Evolutionary conservation across 2,888 invertebrate species (phyloP).

Genomic region (Notocelia uddmanniana): DNA sequence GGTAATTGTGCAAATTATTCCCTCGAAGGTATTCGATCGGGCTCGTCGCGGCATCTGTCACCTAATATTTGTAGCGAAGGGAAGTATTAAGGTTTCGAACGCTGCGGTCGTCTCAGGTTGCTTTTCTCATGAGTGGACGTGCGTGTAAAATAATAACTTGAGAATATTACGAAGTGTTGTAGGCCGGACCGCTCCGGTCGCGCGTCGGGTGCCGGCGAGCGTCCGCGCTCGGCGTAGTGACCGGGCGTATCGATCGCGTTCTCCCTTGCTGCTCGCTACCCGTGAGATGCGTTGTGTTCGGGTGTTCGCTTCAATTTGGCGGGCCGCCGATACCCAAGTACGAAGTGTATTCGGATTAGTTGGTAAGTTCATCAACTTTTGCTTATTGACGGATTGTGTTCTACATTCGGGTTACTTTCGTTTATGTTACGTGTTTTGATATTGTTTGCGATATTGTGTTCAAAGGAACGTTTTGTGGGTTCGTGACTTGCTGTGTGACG

Average conservation of each 20-base stretch:
- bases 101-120: slow-evolving; percentile 85
- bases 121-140: slow-evolving; percentile 86
- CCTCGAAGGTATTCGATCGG: slow-evolving; percentile 69
- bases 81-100: slow-evolving; percentile 86
- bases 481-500: slow-evolving; percentile 26
- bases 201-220: slow-evolving; percentile 70
- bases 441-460: slow-evolving; percentile 22
- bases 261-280: slow-evolving; percentile 71
- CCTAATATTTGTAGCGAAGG: slow-evolving; percentile 84
- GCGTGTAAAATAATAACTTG: slow-evolving; percentile 85
- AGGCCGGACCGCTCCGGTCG: slow-evolving; percentile 49
- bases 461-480: slow-evolving; percentile 31
- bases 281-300: slow-evolving; percentile 74
- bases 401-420: slow-evolving; percentile 11
- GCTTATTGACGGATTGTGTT: slow-evolving; percentile 35
- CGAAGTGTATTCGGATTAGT: slow-evolving; percentile 57
- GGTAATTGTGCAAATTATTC: slow-evolving; percentile 67
- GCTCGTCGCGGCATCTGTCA: slow-evolving; percentile 77
- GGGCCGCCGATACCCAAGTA: slow-evolving; percentile 70
- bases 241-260: slow-evolving; percentile 79
- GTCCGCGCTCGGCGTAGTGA: slow-evolving; percentile 68
- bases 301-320: slow-evolving; percentile 77
- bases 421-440: slow-evolving; percentile 12
- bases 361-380: slow-evolving; percentile 64
- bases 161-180: slow-evolving; percentile 79